Evolutionary conservation across 2,888 invertebrate genomes (phyloP), one percentile per base, ranked within the genome.

Genomic region (Homarus gammarus): DNA sequence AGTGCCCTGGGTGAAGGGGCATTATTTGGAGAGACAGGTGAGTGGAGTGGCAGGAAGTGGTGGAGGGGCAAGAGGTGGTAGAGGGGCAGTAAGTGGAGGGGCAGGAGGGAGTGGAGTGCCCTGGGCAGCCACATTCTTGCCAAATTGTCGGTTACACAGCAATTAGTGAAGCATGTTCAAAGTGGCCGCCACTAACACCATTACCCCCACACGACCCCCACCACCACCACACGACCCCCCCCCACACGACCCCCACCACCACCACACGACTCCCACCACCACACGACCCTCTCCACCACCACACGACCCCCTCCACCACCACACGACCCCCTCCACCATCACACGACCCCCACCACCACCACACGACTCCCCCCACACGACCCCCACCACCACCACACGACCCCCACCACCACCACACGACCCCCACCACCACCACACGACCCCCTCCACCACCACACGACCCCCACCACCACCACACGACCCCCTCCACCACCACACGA

Each of bases 101-200:
- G 36, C 2, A 12, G 70, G 18, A 6, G 36, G 18, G 3, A 18
- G 70, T 33, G 70, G 36, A 33, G 10, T 40, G 73, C 73, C 73
- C 73, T 73, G 73, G 40, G 73, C 38, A 73, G 27, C 73, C 73
- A 73, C 73, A 73, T 73, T 73, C 73, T 73, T 73, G 38, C 73
- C 73, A 73, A 73, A 73, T 73, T 73, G 73, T 36, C 36, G 73
- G 73, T 73, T 73, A 73, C 73, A 73, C 73, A 73, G 38, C 38
- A 73, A 73, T 73, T 73, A 73, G 73, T 18, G 40, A n/a, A 73
- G 38, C 33, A n/a, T 73, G 73, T 73, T 73, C 73, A 73, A 73
- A 73, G 38, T 73, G n/a, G 36, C 73, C 73, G 73, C 73, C 73
- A 73, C 73, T 10, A 22, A 27, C 73, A 40, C 73, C 73, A 73